These are phyloP conservation scores for Plutella xylostella DNA, from an alignment of 2,888 invertebrate genomes.

Conservation along the genomic window DNA sequence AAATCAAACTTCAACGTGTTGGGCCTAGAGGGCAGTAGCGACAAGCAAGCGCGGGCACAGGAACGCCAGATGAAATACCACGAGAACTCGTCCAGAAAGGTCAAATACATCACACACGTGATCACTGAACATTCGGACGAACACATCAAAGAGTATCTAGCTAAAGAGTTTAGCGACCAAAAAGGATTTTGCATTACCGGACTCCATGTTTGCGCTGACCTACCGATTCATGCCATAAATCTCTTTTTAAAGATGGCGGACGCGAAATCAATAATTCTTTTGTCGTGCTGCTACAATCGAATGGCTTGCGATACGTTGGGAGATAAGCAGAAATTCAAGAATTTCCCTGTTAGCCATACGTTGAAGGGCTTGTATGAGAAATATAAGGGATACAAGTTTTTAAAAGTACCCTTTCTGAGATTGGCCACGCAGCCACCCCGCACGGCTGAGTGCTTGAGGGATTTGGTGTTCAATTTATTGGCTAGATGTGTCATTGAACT, in stretches of 20 bases:
- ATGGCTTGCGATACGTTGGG: slow-evolving; percentile 33
- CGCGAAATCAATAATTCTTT: slow-evolving; percentile 71
- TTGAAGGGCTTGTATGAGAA: slow-evolving; percentile 45
- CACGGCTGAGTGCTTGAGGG: slow-evolving; percentile 59
- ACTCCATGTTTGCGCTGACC: slow-evolving; percentile 83
- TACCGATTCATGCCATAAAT: slow-evolving; percentile 75
- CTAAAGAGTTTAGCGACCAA: slow-evolving; percentile 40
- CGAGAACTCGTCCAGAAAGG: slow-evolving; percentile 53
- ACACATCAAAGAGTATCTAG: slow-evolving; percentile 46
- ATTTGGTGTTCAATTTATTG: slow-evolving; percentile 62
- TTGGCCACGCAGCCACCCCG: slow-evolving; percentile 77
- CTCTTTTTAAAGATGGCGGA: slow-evolving; percentile 71
- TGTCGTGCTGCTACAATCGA: slow-evolving; percentile 87
- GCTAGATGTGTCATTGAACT: slow-evolving; percentile 74
- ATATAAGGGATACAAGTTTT: slow-evolving; percentile 43
- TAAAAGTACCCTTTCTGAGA: slow-evolving; percentile 76
- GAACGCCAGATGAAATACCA: slow-evolving; percentile 68
- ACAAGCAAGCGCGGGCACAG: slow-evolving; percentile 68
- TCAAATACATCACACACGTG: slow-evolving; percentile 71
- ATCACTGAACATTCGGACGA: slow-evolving; percentile 61
- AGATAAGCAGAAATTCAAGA: slow-evolving; percentile 50
- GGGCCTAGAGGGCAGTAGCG: slow-evolving; percentile 74
- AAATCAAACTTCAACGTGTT: slow-evolving; percentile 71
- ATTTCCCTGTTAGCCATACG: slow-evolving; percentile 75
- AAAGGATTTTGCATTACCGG: slow-evolving; percentile 61